Base-by-base conservation (phyloP, 1,140 invertebrate genomes). In the Belonocnema kinseyi region DNA sequence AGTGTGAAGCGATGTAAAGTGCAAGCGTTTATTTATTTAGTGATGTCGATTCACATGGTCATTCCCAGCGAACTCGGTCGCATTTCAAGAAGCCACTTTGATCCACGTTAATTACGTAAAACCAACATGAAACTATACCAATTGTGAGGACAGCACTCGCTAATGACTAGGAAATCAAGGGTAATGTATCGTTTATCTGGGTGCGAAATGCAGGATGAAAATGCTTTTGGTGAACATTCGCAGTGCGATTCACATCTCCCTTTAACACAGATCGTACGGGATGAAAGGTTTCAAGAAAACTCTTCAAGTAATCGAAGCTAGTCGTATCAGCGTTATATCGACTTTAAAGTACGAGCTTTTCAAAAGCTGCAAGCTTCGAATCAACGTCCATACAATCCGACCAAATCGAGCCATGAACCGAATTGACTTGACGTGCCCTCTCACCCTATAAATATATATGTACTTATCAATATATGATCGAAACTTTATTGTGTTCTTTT, bases 301-400 rank as follows among this genome's bases (percentile, higher is more conserved):
- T 84, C 81, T 78, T 75, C 73, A 73, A 66, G 83, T 83, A 82
- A 84, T 84, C 77, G 83, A 84, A 78, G 66, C 72, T 70, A 76
- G 80, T 80, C 83, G 82, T 82, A 84, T 82, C 53, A n/a, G 71
- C 76, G 80, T 80, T 83, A 82, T 83, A 84, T 83, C 53, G 53
- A 72, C 83, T 75, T 73, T 73, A 50, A 54, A 73, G 52, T 73
- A 17, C 7, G 13, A 53, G 16, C 53, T 54, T 54, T 54, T 17
- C 10, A n/a, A n/a, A 54, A 54, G 53, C 53, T n/a, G 17, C 53
- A 54, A 54, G 17, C n/a, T 19, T 54, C n/a, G 53, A 54, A 54
- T 54, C 53, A 54, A 54, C 53, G 53, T 54, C 53, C 17, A 54
- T 54, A 54, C 16, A 54, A 54, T 54, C n/a, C 17, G n/a, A 16